Base-by-base conservation (phyloP, 2,113 vertebrate species). In the Myotis yumanensis region DNA sequence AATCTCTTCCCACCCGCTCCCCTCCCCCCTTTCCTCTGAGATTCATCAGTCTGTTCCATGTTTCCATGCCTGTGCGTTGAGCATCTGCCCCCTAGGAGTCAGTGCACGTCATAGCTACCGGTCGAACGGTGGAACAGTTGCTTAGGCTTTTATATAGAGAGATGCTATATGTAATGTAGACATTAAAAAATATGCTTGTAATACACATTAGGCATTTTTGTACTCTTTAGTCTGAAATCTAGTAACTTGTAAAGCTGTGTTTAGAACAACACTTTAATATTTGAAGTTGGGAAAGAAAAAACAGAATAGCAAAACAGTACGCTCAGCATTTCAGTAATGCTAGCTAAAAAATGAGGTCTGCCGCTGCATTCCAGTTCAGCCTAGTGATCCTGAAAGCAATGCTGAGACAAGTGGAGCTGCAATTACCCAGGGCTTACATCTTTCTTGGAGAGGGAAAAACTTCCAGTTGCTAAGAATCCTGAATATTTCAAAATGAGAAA, bases 401-500 rank as follows among this genome's bases (percentile, higher is more conserved):
- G 6, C 11, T 17, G 77, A 93, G 48, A 35, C 54, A 76, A 3
- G 22, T 20, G 46, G 77, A 86, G 66, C 51, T 11, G 51, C 51
- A 84, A 0, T 72, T 76, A 52, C 46, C 48, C 28, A 35, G 59
- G 40, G 35, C 40, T 79, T 68, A 37, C 20, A 40, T 64, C 86
- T 43, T 52, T 90, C 80, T 48, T 68, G 75, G 76, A 95, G 32
- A 83, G 85, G 40, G 69, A 95, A 90, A 85, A 82, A 59, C 77
- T 87, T 84, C 37, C 11, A 43, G 43, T 89, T 95, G 86, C 89
- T 89, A 89, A 80, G 83, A 89, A 77, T 91, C 89, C 64, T 91
- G 86, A 95, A 77, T 95, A 91, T 97, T 96, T 97, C 79, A 89
- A 91, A 86, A 81, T 94, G 95, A 95, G 90, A 95, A 94, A 90